Percentiles rank a stretch among this genome's conserved stretches.
These are phyloP conservation scores for Harpalus rufipes DNA, from an alignment of 2,888 invertebrate genomes.

Conservation along the genomic window DNA sequence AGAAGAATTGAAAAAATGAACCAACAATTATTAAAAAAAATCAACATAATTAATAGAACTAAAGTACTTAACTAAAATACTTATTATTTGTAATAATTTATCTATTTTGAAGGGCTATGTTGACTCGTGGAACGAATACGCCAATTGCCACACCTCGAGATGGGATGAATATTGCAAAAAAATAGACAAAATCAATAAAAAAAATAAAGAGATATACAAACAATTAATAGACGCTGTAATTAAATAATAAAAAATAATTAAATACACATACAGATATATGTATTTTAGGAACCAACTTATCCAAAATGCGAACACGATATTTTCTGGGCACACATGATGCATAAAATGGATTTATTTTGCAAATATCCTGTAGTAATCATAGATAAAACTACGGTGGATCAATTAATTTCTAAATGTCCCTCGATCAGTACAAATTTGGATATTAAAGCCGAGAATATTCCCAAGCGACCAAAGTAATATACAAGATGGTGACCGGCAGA, in stretches of 20 bases:
- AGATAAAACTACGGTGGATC: conserved; percentile 72
- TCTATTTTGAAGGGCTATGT: conserved; percentile 71
- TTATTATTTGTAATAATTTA: conserved; percentile 3
- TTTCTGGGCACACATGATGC: conserved; percentile 71
- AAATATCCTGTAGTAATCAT: conserved; percentile 73
- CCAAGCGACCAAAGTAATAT: conserved; percentile 67
- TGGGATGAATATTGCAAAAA: conserved; percentile 71
- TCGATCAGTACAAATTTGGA: conserved; percentile 72
- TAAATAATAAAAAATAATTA: conserved; percentile 61
- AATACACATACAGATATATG: background rate
- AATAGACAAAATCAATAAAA: conserved; percentile 71
- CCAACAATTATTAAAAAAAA: conserved; percentile 80
- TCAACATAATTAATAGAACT: conserved; percentile 81
- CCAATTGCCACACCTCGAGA: conserved; percentile 71
- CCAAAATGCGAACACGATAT: conserved; percentile 69
- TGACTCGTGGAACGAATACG: conserved; percentile 72
- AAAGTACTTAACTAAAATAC: conserved; percentile 76
- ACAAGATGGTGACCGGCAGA: background rate
- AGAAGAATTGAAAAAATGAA: conserved; percentile 79
- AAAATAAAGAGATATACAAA: conserved; percentile 72
- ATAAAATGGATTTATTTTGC: conserved; percentile 71
- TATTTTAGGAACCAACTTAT: conserved; percentile 71
- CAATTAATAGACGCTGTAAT: conserved; percentile 68
- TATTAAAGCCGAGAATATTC: conserved; percentile 33
- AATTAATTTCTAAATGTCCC: conserved; percentile 71